Evolutionary conservation across 1,140 invertebrate genomes (phyloP).

Genomic region (Drosophila mayri): DNA sequence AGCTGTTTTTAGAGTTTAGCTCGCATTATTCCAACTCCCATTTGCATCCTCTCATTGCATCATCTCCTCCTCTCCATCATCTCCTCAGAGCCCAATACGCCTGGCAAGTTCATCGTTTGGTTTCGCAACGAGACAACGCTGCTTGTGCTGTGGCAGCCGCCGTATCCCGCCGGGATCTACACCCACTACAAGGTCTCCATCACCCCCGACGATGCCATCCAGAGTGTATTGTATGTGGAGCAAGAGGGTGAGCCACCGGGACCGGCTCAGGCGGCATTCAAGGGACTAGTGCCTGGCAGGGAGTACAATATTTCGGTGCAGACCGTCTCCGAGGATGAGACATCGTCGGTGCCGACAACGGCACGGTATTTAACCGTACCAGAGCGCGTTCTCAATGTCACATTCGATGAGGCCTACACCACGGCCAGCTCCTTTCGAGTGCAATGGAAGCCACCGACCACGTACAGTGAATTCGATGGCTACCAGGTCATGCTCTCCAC

Average conservation of each 20-base stretch:
- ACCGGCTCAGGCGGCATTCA: constrained; percentile 96
- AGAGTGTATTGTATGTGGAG: constrained; percentile 94
- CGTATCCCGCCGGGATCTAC: constrained; percentile 95
- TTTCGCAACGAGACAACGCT: constrained; percentile 97
- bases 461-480: constrained; percentile 94
- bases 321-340: constrained; percentile 95
- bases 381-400: constrained; percentile 92
- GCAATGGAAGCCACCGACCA: constrained; percentile 93
- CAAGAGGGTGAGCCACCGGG: constrained; percentile 97
- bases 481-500: constrained; percentile 93
- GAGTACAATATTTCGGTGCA: constrained; percentile 82
- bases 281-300: constrained; percentile 93
- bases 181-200: constrained; percentile 97
- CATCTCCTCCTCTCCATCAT: constrained; percentile 8
- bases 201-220: constrained; percentile 93
- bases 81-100: constrained; percentile 93
- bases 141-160: constrained; percentile 96
- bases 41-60: constrained; percentile 6
- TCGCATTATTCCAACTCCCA: constrained; percentile 24
- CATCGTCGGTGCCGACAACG: constrained; percentile 94
- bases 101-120: constrained; percentile 98
- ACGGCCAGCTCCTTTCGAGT: constrained; percentile 92
- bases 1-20: constrained; percentile 1
- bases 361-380: constrained; percentile 97
- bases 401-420: constrained; percentile 90